phyloP scores from a whole-genome alignment of 2,113 vertebrate species.

The Thomomys bottae region DNA sequence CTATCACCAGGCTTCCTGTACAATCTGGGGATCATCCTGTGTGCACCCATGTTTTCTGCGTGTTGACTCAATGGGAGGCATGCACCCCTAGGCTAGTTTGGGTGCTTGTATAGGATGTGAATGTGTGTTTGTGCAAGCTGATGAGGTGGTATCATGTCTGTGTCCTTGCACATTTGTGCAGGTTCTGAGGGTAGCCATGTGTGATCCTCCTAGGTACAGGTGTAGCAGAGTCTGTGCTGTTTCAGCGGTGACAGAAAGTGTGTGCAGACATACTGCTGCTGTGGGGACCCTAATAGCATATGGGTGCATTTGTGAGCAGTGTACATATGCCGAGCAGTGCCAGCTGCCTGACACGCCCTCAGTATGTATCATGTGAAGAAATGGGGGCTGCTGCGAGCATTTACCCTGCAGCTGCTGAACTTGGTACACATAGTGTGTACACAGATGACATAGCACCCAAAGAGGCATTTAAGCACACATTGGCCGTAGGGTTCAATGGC shows the following conservation, averaged over 20 bases:
- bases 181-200: not conserved
- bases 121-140: not conserved
- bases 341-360: not conserved
- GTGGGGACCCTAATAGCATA: not conserved
- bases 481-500: not conserved
- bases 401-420: not conserved
- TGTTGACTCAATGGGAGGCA: not conserved
- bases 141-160: not conserved
- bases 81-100: not conserved
- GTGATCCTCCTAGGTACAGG: not conserved
- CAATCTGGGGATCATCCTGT: not conserved
- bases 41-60: not conserved
- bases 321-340: not conserved
- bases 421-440: not conserved
- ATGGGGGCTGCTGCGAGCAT: fast-evolving
- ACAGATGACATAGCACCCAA: not conserved
- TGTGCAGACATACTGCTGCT: not conserved
- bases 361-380: not conserved
- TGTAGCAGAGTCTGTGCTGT: not conserved
- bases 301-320: not conserved
- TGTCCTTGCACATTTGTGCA: not conserved
- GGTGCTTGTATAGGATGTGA: not conserved
- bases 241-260: not conserved
- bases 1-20: not conserved
- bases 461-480: not conserved